Percentiles rank a stretch among this genome's conserved stretches.
Evolutionary conservation across 1,140 invertebrate genomes (phyloP).

Genomic region (Plectrocnemia conspersa): DNA sequence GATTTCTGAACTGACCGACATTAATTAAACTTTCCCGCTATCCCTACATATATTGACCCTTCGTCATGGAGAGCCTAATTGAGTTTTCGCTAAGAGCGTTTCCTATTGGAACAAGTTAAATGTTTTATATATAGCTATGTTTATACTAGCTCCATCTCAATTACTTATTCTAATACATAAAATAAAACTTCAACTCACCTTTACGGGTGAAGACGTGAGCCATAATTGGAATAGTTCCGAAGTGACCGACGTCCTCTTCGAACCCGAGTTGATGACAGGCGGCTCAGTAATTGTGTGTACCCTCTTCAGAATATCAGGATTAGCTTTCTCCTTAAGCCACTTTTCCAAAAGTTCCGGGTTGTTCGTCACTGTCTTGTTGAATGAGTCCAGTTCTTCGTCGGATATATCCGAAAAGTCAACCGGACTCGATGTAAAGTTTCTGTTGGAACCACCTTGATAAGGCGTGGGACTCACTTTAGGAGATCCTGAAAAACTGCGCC

Average conservation of each 20-base stretch:
- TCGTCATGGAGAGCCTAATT: background rate
- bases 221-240: conserved; percentile 80
- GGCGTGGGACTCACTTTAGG: conserved; percentile 24
- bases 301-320: conserved; percentile 56
- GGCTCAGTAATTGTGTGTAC: conserved; percentile 52
- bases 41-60: no score
- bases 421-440: conserved; percentile 26
- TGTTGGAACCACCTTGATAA: conserved; percentile 9
- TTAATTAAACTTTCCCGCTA: no score
- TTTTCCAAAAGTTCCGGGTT: conserved; percentile 59
- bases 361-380: conserved; percentile 44
- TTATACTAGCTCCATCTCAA: no score
- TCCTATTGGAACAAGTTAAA: no score
- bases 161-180: no score
- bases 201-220: conserved; percentile 68
- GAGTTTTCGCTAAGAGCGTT: background rate
- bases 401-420: conserved; percentile 25
- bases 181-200: no score
- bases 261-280: conserved; percentile 45
- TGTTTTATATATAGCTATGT: no score
- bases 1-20: no score
- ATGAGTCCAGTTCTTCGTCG: conserved; percentile 31
- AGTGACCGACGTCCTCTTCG: conserved; percentile 71
- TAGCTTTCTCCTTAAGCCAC: conserved; percentile 70
- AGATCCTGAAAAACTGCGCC: conserved; percentile 25